Evolutionary conservation across 2,888 invertebrate genomes (phyloP), one percentile per base, ranked within the genome.

Genomic region (Poecilus cupreus): DNA sequence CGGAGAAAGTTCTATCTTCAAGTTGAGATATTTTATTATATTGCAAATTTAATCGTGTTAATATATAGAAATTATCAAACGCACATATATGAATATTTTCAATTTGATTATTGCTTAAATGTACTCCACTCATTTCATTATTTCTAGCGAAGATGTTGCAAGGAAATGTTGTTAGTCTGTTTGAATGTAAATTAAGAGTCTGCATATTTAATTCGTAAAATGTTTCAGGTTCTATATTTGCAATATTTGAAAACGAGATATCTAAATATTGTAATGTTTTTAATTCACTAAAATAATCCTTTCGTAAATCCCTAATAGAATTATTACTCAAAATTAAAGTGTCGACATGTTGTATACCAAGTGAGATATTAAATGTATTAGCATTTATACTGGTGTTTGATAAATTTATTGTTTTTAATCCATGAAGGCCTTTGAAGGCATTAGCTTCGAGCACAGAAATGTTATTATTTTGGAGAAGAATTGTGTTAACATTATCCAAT

Each of bases 381-480:
- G 26, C 0, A 60, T 60, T 5, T n/a, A 60, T n/a, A 2, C 60
- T 26, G 6, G 6, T 26, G 26, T 60, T 60, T 60, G 60, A n/a
- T 60, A 60, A 26, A 26, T 60, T 60, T 60, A 60, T 26, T 0
- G 24, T 60, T 10, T 6, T 20, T 24, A 60, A 60, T 2, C 26
- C n/a, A 5, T 11, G n/a, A 2, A 60, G 26, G 2, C 32, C 32
- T 70, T 32, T 18, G 32, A 37, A 13, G 10, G 32, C 3, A 70
- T 39, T 10, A 11, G 13, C 49, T 3, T 0, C 18, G 4, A 77
- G 16, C 20, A n/a, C 11, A 6, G 57, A 32, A n/a, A 77, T 39
- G 6, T 77, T 60, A 77, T 77, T 77, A 57, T 39, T 77, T 37
- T 57, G 20, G 57, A 77, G 20, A 2, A 37, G 18, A 32, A 77